Base-by-base conservation (phyloP, 2,113 vertebrate genomes). In the Odontophorus gujanensis region DNA sequence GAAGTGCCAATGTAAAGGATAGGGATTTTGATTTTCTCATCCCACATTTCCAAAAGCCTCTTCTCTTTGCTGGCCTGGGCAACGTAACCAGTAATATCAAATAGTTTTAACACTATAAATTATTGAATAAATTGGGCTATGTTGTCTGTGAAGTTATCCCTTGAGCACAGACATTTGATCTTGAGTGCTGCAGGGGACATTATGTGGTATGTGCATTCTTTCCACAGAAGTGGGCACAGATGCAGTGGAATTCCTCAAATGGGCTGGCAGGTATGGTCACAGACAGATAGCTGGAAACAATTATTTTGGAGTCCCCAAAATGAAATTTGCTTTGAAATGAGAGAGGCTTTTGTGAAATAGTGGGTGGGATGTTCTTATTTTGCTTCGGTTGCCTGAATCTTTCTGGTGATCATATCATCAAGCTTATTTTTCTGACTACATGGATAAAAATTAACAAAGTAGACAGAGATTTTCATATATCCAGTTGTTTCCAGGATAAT, bases 21-120 rank as follows among this genome's bases (percentile, higher is more conserved):
- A 83, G 82, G 76, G 51, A 47, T 91, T 95, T 88, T 63, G 85
- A 53, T 89, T 87, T 80, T 79, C n/a, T 67, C 38, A 63, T 68
- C 51, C 42, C 47, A 67, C 50, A 65, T 40, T 95, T 96, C 51
- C 43, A 51, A 43, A 75, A 81, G 57, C 28, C 51, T n/a, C 17
- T 81, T 83, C 72, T 42, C 28, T 90, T 34, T 59, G 50, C 43
- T 63, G 81, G 40, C 26, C 51, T 94, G 65, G 40, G 47, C 81
- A 68, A 75, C 43, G 47, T 74, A 74, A 69, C 8, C 10, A 78
- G 43, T 85, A 83, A 42, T 47, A 59, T 16, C 13, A 34, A 20
- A 85, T 9, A 61, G 21, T 69, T 93, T 87, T 73, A 92, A 81
- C 40, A 42, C 48, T 61, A 61, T 61, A 65, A 81, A 13, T 48